phyloP scores from a whole-genome alignment of 53 echinoderm and acorn worm genomes.

The Hippasteria phrygiana region DNA sequence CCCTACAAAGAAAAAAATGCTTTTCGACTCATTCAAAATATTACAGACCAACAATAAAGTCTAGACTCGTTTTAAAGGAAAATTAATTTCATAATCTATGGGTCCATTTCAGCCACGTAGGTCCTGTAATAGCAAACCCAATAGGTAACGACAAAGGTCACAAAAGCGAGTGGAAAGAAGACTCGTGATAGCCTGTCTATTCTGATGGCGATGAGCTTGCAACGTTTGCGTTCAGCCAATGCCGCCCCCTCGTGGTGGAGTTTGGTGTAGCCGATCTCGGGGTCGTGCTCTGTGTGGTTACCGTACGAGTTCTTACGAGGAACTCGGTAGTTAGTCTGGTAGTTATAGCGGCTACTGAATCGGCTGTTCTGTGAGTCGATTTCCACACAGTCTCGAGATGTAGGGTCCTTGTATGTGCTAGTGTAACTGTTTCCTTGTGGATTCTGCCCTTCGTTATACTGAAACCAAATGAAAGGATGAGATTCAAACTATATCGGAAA shows the following conservation, averaged over 20 bases:
- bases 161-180: conserved; percentile 73
- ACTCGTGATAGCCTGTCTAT: conserved; percentile 83
- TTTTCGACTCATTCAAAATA: too few relatives aligned
- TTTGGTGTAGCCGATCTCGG: conserved; percentile 62
- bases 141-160: conserved; percentile 68
- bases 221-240: conserved; percentile 46
- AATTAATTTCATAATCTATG: not conserved
- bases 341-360: conserved; percentile 72
- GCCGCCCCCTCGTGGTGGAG: conserved; percentile 47
- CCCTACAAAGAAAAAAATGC: too few relatives aligned
- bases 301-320: conserved; percentile 57
- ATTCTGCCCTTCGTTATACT: conserved; percentile 15
- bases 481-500: too few relatives aligned
- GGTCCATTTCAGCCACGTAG: not conserved
- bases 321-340: conserved; percentile 66
- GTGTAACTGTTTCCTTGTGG: not conserved
- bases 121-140: conserved; percentile 75
- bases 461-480: not conserved
- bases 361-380: conserved; percentile 40
- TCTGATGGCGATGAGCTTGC: conserved; percentile 79
- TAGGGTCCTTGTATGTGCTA: conserved; percentile 40
- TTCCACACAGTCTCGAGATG: conserved; percentile 28
- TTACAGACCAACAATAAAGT: not conserved
- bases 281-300: conserved; percentile 26
- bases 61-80: not conserved